Evolutionary conservation across 2,797 vertebrate species (phyloP).

Genomic region (Pangasius macronema): DNA sequence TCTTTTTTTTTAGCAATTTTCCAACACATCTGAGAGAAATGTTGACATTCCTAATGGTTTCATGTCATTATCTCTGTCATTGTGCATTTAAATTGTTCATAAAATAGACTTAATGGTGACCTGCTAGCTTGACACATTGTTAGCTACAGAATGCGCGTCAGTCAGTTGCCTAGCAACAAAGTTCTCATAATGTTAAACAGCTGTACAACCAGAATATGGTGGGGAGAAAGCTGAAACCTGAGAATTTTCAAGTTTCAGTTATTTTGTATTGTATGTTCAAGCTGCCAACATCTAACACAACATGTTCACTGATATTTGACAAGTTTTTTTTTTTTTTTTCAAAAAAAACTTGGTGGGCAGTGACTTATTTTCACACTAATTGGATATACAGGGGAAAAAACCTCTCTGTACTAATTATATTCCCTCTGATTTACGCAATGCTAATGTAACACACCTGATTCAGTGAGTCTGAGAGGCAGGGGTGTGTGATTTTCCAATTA

Average conservation of each 20-base stretch:
- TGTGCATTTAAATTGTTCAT: neutral
- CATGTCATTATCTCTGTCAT: neutral
- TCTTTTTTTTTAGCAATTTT: neutral
- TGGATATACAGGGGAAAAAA: neutral
- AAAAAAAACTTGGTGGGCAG: neutral
- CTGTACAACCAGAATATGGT: neutral
- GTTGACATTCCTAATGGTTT: neutral
- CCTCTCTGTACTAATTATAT: neutral
- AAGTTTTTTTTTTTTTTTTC: too few species aligned
- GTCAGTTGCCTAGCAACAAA: neutral
- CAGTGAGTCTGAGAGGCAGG: neutral
- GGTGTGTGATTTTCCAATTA: slow-evolving; percentile 3
- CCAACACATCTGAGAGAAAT: neutral
- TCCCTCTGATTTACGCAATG: slow-evolving; percentile 10
- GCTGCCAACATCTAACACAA: too few species aligned
- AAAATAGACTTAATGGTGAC: neutral
- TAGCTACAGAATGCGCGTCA: neutral
- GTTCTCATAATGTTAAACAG: neutral
- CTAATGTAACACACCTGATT: neutral
- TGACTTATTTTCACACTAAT: slow-evolving; percentile 6
- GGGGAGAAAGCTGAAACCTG: too few species aligned
- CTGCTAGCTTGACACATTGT: neutral
- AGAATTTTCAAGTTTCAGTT: neutral
- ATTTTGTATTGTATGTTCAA: neutral
- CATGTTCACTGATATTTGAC: neutral